Evolutionary conservation across 2,888 invertebrate genomes (phyloP), one percentile per base, ranked within the genome.

Genomic region (Melikaiella ostensackeni): DNA sequence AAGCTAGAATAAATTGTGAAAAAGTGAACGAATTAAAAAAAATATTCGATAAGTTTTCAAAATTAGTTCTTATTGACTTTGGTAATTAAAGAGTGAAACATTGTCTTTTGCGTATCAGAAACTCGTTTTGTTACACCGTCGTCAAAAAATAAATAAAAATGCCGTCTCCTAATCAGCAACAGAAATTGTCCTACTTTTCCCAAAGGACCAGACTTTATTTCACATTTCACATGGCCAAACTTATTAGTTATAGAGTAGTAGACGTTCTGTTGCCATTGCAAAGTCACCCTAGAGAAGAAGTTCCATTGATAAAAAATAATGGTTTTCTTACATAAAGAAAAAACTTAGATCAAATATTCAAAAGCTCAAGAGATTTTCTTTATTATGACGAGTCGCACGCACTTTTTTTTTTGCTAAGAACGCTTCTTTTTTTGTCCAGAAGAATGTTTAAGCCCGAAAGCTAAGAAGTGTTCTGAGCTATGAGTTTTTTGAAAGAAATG

Each of bases 381-480:
- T 16, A 27, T 27, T 59, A 59, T 24, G 70, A 30, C 30, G 46
- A 33, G 46, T 33, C 30, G 50, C n/a, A 30, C 11, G 11, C n/a
- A 50, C n/a, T 21, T 3, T 42, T 38, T 9, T 64, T 27, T 50
- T 50, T 70, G 70, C 30, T 70, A 30, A 30, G 46, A 50, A 70
- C 30, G 50, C 50, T 55, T 70, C 33, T 50, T 70, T 66, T 64
- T 66, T 46, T 63, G 55, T 21, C 9, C 9, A 55, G 9, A 21
- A 5, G n/a, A 55, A 5, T 13, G 38, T 13, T 38, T 38, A 38
- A 55, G 55, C 8, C 55, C 21, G 55, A 21, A 55, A 55, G 7
- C 8, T n/a, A 82, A 80, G 85, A 81, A 82, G 86, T 86, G 86
- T 85, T 86, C 86, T 86, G 84, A 76, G 85, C 86, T 84, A 77